These are phyloP conservation scores for Fistularia commersonii DNA, from an alignment of 2,797 vertebrate species.

Conservation along the genomic window DNA sequence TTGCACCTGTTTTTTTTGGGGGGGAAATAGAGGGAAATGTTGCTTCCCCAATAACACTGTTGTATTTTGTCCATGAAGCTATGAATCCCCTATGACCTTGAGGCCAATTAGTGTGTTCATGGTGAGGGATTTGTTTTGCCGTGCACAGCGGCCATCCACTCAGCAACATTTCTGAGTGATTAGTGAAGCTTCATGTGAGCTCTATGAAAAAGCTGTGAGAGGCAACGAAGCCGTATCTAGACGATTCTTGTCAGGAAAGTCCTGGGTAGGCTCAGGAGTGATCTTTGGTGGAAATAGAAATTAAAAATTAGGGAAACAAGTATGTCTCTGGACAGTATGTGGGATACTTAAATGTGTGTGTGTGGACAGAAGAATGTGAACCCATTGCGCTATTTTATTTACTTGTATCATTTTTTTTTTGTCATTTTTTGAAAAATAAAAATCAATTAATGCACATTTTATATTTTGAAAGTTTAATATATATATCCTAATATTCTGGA, in stretches of 20 bases:
- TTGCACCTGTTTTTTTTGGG: slow-evolving; percentile 9
- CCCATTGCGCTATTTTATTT: too few species aligned
- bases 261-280: slow-evolving; percentile 58
- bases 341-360: slow-evolving; percentile 19
- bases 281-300: slow-evolving; percentile 58
- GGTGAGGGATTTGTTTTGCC: slow-evolving; percentile 59
- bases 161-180: slow-evolving; percentile 74
- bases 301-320: slow-evolving; percentile 64
- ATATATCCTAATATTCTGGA: too few species aligned
- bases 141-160: slow-evolving; percentile 55
- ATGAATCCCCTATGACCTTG: slow-evolving; percentile 48
- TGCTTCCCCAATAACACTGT: slow-evolving; percentile 1
- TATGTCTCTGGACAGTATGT: slow-evolving; percentile 55
- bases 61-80: slow-evolving; percentile 15
- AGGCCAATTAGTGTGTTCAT: slow-evolving; percentile 62
- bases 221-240: slow-evolving; percentile 70
- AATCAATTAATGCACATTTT: too few species aligned
- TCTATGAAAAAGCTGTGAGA: slow-evolving; percentile 61
- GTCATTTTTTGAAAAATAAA: neutral
- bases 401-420: neutral
- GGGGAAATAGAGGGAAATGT: slow-evolving; percentile 17
- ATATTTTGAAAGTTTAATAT: too few species aligned
- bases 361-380: too few species aligned
- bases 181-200: slow-evolving; percentile 70
- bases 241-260: slow-evolving; percentile 50